A percentile compares a stretch with the other conserved stretches of the same genome.
Evolutionary conservation across 1,140 invertebrate species (phyloP).

Genomic region (Drosophila setifemur): DNA sequence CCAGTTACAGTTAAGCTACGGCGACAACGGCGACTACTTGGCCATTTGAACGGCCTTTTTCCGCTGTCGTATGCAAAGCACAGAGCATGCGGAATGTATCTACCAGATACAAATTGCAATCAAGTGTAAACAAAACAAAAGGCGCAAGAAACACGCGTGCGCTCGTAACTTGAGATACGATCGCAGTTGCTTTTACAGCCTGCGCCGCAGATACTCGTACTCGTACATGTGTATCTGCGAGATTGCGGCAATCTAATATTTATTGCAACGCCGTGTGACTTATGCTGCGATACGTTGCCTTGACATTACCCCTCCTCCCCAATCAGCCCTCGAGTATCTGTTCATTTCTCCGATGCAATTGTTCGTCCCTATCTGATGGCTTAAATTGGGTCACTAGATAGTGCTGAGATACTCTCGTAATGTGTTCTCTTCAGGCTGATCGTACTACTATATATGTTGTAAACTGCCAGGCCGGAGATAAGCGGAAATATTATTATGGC

Average conservation of each 20-base stretch:
- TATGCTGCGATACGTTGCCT: conserved; percentile 43
- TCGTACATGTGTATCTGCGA: conserved; percentile 32
- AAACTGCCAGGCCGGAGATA: conserved; percentile 14
- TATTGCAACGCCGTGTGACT: conserved; percentile 36
- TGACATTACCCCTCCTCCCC: conserved; percentile 31
- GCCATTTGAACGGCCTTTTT: conserved; percentile 45
- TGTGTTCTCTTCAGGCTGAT: conserved; percentile 5
- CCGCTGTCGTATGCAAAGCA: conserved; percentile 57
- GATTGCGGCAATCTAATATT: conserved; percentile 44
- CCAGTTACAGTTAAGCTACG: conserved; percentile 39
- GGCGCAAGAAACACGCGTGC: conserved; percentile 62
- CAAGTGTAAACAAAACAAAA: conserved; percentile 67
- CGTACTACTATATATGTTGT: conserved; percentile 13
- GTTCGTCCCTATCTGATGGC: conserved; percentile 27
- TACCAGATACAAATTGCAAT: conserved; percentile 66
- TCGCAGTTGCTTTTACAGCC: conserved; percentile 26
- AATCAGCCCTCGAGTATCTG: not conserved
- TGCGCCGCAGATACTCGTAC: conserved; percentile 5
- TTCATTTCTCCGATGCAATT: not conserved
- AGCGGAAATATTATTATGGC: conserved; percentile 19
- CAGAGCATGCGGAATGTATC: conserved; percentile 47
- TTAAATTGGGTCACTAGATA: conserved; percentile 42
- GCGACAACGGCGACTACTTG: conserved; percentile 8
- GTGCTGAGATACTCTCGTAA: conserved; percentile 10
- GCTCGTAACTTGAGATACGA: conserved; percentile 61